Percentiles rank a stretch among this genome's conserved stretches.
phyloP scores from a whole-genome alignment of 2,797 vertebrate genomes.

The Yasuhikotakia modesta region DNA sequence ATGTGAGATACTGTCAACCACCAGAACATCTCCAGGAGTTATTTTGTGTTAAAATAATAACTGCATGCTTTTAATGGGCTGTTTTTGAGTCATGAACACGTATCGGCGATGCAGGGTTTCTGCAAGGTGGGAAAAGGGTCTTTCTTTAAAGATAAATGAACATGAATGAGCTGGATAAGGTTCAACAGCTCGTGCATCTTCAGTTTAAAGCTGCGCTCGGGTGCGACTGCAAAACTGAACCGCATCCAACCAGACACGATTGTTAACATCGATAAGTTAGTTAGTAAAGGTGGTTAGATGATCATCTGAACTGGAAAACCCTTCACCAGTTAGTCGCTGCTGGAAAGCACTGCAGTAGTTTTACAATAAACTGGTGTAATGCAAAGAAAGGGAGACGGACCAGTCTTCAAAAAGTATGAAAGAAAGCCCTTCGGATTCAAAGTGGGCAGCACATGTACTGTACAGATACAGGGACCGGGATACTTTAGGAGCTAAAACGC shows the following conservation, averaged over 20 bases:
- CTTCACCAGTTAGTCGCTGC: neutral
- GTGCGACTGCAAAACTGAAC: neutral
- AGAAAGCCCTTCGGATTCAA: slow-evolving; percentile 39
- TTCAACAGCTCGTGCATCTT: slow-evolving; percentile 5
- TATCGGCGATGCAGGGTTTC: no score
- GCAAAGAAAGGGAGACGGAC: neutral
- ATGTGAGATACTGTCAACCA: no score
- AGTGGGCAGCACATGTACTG: slow-evolving; percentile 8
- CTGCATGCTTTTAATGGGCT: no score
- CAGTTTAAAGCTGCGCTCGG: neutral
- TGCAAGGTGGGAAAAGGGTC: no score
- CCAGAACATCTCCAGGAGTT: no score
- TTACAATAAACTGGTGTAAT: slow-evolving; percentile 46
- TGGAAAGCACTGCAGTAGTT: slow-evolving; percentile 60
- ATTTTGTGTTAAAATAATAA: no score
- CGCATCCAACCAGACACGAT: no score
- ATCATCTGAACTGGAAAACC: neutral
- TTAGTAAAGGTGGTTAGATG: neutral
- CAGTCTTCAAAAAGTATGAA: slow-evolving; percentile 64
- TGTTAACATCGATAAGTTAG: neutral
- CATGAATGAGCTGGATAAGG: no score
- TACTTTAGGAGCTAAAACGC: no score
- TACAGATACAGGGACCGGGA: no score
- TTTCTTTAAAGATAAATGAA: no score
- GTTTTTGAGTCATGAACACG: no score